Conservation (phyloP, 1,140 invertebrate genomes). For the Drosophila pachea region DNA sequence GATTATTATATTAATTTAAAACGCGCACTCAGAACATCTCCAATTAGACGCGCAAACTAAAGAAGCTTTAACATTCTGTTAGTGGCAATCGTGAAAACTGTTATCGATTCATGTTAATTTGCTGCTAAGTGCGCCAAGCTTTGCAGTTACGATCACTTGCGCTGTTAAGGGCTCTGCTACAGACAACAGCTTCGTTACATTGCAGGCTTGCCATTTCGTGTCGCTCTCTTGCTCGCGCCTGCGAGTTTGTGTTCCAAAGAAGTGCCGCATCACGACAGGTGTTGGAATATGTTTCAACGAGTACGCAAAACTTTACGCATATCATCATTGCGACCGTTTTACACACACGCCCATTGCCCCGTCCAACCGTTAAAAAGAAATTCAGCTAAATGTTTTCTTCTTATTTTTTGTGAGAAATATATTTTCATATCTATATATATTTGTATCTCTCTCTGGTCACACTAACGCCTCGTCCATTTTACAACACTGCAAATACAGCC, state of each 20-base stretch:
- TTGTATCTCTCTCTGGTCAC: constrained; percentile 29
- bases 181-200: background rate
- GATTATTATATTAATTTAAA: background rate
- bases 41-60: background rate
- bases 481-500: constrained; percentile 51
- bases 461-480: constrained; percentile 35
- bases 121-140: background rate
- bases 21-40: background rate
- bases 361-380: background rate
- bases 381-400: background rate
- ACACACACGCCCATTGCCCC: background rate
- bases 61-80: background rate
- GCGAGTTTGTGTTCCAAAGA: constrained; percentile 15
- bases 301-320: constrained; percentile 21
- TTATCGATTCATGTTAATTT: background rate
- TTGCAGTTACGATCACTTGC: background rate
- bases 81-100: too few relatives aligned
- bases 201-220: background rate
- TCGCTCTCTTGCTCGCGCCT: background rate
- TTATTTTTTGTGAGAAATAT: background rate
- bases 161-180: background rate
- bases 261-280: constrained; percentile 52
- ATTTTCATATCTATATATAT: constrained; percentile 17
- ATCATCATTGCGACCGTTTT: constrained; percentile 11
- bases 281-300: constrained; percentile 24